Conservation (phyloP, 1,140 invertebrate genomes). For the Rhopalosiphum padi region DNA sequence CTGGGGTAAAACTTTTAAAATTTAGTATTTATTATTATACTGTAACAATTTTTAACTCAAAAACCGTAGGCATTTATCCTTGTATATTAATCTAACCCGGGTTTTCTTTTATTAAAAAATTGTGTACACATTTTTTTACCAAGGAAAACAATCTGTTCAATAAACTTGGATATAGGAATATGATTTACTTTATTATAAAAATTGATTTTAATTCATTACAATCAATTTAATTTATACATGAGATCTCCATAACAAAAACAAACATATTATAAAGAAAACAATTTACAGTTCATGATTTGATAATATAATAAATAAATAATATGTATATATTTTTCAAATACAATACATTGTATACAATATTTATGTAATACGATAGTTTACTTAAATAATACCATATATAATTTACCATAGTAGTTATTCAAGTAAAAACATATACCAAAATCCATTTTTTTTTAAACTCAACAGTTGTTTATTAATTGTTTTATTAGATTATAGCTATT, state of each 20-base stretch:
- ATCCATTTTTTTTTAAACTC: background rate
- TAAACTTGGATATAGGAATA: background rate
- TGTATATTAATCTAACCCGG: background rate
- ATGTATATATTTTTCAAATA: background rate
- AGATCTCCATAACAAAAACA: conserved; percentile 32
- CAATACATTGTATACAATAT: conserved; percentile 33
- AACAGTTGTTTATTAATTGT: background rate
- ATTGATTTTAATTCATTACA: conserved; percentile 19
- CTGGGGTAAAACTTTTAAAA: background rate
- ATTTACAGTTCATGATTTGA: conserved; percentile 23
- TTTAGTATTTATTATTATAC: background rate
- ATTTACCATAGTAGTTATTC: conserved; percentile 2
- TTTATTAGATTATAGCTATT: background rate
- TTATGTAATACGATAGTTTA: background rate
- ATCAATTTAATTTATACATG: conserved; percentile 27
- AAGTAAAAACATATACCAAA: background rate
- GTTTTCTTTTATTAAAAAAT: background rate
- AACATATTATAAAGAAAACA: background rate
- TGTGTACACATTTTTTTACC: background rate
- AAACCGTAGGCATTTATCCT: background rate
- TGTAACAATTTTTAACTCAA: background rate
- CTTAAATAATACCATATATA: conserved; percentile 16
- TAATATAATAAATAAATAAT: conserved; percentile 14
- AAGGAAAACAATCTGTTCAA: background rate
- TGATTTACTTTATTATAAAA: conserved; percentile 35